Percentiles rank a stretch among this genome's conserved stretches.
Evolutionary conservation across 1,140 invertebrate species (phyloP).

Genomic region (Eumeta japonica): DNA sequence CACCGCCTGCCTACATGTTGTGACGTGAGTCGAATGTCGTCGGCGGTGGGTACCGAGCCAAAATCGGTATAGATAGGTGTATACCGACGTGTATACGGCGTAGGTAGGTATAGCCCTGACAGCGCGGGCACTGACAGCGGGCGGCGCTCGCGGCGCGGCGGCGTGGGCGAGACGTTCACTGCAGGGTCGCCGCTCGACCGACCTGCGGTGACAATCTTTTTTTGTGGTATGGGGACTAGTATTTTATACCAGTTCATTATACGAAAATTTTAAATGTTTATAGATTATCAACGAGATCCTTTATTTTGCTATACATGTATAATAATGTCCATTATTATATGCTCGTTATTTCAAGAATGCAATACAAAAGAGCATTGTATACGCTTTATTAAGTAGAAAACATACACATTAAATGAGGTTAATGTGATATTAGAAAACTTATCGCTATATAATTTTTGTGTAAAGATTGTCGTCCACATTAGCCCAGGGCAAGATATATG

Average conservation of each 20-base stretch:
- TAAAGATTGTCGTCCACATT: no score
- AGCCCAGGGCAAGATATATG: no score
- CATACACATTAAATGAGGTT: not conserved
- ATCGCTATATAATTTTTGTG: no score
- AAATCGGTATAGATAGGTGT: no score
- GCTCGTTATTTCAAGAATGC: not conserved
- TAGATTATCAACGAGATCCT: no score
- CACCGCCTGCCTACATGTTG: no score
- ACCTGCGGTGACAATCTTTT: conserved; percentile 24
- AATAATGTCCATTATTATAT: conserved; percentile 1
- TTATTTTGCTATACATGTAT: no score
- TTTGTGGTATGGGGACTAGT: conserved; percentile 4
- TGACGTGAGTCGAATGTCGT: no score
- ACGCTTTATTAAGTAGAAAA: not conserved
- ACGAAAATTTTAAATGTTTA: not conserved
- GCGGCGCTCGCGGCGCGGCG: conserved; percentile 23
- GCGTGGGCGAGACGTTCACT: conserved; percentile 55
- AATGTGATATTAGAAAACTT: no score
- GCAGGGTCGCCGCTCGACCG: conserved; percentile 51
- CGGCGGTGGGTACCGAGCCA: no score
- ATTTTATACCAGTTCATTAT: conserved; percentile 7
- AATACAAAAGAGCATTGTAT: conserved; percentile 2
- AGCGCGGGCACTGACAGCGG: conserved; percentile 32
- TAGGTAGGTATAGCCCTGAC: no score
- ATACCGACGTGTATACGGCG: no score